phyloP scores from a whole-genome alignment of 2,797 vertebrate genomes.

The Falco naumanni region DNA sequence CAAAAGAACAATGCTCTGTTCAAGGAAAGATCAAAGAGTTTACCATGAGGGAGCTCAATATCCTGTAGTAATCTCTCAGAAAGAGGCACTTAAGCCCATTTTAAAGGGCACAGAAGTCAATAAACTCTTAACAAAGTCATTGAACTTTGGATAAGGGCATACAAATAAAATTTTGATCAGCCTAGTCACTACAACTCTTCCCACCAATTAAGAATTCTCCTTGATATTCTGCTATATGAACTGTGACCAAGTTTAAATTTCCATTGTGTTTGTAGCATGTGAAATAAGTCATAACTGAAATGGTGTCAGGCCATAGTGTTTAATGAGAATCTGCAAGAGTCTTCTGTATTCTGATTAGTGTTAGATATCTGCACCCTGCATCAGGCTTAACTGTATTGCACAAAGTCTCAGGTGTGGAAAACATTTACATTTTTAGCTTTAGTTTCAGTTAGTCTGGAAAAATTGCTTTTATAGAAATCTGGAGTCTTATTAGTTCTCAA shows the following conservation, averaged over 20 bases:
- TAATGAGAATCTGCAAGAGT: neutral
- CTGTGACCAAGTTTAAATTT: neutral
- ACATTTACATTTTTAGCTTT: neutral
- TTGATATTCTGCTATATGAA: neutral
- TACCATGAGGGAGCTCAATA: neutral
- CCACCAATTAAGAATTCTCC: neutral
- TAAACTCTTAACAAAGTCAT: neutral
- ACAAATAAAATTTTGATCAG: slow-evolving; percentile 26
- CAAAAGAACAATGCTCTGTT: neutral
- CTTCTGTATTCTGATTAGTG: neutral
- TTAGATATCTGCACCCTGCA: neutral
- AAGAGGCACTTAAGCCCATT: neutral
- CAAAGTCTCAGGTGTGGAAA: neutral
- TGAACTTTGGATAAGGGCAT: neutral
- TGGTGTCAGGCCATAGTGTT: neutral
- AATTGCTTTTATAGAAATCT: neutral
- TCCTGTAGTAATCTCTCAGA: neutral
- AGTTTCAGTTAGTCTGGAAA: neutral
- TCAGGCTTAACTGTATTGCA: neutral
- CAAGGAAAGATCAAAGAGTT: neutral
- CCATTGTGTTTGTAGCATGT: neutral
- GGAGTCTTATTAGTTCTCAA: neutral
- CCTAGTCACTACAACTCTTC: neutral
- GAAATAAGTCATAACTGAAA: neutral
- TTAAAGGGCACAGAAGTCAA: neutral